Base-by-base conservation (phyloP, 2,888 invertebrate genomes). In the Anoncus sp. region DNA sequence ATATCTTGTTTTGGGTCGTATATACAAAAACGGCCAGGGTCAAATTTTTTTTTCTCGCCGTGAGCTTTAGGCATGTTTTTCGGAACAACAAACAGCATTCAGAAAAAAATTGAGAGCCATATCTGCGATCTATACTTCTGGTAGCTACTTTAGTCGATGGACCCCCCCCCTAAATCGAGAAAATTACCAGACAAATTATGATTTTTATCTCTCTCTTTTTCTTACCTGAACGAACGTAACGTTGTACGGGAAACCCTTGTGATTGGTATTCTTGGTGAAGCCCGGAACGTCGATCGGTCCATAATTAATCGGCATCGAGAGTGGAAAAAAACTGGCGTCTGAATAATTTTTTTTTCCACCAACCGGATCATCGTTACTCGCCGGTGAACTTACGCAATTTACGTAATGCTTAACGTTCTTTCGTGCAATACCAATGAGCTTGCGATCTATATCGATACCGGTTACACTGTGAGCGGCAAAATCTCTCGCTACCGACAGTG, bases 371-470 rank as follows among this genome's bases (percentile, higher is more conserved):
- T 88, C 89, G 51, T 86, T 88, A 72, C 88, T 87, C 9, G 85
- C 87, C n/a, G 91, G 92, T 6, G 91, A 91, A 86, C 86, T 92
- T 80, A 88, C 88, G 81, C 91, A 90, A 80, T 91, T 93, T 66
- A 95, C 92, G 88, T 96, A 96, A 90, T 96, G 94, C 75, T 94
- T 93, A 62, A 96, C 92, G 87, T 96, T 96, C 87, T 95, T 95
- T 67, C 95, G 92, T 1, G 97, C 97, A 65, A 94, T 94, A 63
- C 94, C 93, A 60, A 99, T 96, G 82, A 99, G 93, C 84, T 95
- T 95, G 24, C 95, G 94, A 92, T 99, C 99, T 84, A 99, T 99
- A 90, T 99, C 99, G 83, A 99, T 95, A 75, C 99, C 99, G 72
- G 97, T 94, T 73, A 99, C 96, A 82, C 96, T 96, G 80, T 94